These are phyloP conservation scores for Aphrophora alni DNA, from an alignment of 2,888 invertebrate species.

Conservation along the genomic window DNA sequence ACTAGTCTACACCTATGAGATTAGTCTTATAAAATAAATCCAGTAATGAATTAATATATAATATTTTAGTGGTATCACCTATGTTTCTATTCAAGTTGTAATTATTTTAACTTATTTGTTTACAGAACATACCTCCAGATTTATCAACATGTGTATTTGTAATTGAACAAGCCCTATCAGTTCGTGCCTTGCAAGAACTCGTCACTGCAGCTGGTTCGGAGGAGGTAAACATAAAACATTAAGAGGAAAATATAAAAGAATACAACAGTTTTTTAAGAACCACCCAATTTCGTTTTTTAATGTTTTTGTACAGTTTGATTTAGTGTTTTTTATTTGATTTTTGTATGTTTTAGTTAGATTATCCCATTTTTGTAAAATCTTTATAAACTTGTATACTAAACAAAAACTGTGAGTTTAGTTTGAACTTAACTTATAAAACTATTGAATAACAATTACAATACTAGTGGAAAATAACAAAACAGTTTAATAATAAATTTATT, in stretches of 20 bases:
- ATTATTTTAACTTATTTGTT: too few relatives aligned
- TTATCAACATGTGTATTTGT: conserved; percentile 98
- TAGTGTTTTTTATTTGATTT: background rate
- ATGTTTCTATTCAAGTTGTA: too few relatives aligned
- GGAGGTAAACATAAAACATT: conserved; percentile 70
- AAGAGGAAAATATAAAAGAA: background rate
- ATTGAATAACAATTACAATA: background rate
- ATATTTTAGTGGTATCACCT: too few relatives aligned
- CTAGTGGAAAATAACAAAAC: too few relatives aligned
- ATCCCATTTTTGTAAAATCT: background rate
- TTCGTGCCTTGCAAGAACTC: conserved; percentile 97
- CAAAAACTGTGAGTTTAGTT: too few relatives aligned
- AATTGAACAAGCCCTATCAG: conserved; percentile 98
- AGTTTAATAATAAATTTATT: too few relatives aligned
- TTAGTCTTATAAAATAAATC: too few relatives aligned
- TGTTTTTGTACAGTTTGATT: background rate
- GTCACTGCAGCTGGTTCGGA: conserved; percentile 95
- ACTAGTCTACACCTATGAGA: too few relatives aligned
- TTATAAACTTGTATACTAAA: background rate
- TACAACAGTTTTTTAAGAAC: background rate
- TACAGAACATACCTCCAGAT: conserved; percentile 93
- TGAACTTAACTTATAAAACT: background rate
- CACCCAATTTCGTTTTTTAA: background rate
- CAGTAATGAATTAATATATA: too few relatives aligned
- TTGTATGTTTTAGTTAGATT: background rate